Percentiles rank a stretch among this genome's conserved stretches.
Evolutionary conservation across 2,113 vertebrate species (phyloP).

Genomic region (Pseudopodoces humilis): DNA sequence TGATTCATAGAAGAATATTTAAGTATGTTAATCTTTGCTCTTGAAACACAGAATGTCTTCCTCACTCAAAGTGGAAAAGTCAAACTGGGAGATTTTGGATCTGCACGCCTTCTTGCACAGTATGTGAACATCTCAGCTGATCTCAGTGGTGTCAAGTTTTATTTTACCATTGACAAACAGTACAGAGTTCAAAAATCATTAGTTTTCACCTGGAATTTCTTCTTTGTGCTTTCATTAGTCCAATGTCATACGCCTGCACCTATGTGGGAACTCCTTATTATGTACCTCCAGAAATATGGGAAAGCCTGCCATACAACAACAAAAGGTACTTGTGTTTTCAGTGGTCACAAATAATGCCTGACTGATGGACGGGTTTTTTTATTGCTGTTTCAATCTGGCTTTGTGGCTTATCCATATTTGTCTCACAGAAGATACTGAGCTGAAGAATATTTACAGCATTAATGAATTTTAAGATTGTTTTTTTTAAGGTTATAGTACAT

Average conservation of each 20-base stretch:
- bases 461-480: neutral
- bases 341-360: neutral
- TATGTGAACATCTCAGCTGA: conserved; percentile 45
- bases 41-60: conserved; percentile 86
- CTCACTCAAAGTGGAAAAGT: conserved; percentile 84
- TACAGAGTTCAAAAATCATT: neutral
- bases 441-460: neutral
- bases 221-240: conserved; percentile 71
- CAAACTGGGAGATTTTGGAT: conserved; percentile 95
- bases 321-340: conserved; percentile 81
- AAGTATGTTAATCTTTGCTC: neutral
- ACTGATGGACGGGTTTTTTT: neutral
- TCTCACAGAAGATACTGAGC: neutral
- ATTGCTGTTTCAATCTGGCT: neutral
- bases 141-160: neutral
- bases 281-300: conserved; percentile 95
- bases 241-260: conserved; percentile 80
- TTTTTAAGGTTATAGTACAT: neutral
- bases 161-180: neutral
- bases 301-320: conserved; percentile 91
- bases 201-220: neutral
- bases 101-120: conserved; percentile 87
- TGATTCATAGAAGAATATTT: neutral
- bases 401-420: neutral
- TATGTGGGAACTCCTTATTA: conserved; percentile 96